Conservation (phyloP, 2,888 invertebrate genomes). For the Philereme transversata region DNA sequence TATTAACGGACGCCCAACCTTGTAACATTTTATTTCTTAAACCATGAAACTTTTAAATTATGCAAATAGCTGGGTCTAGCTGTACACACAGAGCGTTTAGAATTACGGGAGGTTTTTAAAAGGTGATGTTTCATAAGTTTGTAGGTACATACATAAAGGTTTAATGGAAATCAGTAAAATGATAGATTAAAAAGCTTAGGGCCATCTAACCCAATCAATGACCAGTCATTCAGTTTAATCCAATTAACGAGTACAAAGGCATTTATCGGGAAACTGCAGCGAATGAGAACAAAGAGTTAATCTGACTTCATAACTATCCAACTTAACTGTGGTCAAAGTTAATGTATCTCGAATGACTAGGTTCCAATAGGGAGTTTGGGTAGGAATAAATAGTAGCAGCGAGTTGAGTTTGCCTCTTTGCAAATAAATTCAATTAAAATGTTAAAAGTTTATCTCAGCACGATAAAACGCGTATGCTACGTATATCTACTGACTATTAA, state of each 20-base stretch:
- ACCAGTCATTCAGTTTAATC: constrained; percentile 51
- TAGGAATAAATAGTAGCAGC: not conserved
- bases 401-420: no score
- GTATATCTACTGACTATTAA: no score
- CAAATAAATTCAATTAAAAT: no score
- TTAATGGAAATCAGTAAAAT: not conserved
- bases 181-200: constrained; percentile 4
- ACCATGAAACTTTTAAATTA: constrained; percentile 18
- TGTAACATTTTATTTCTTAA: constrained; percentile 17
- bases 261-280: constrained; percentile 42
- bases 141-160: not conserved
- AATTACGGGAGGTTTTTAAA: not conserved
- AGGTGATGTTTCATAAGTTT: not conserved
- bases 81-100: not conserved
- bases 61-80: not conserved
- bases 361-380: not conserved
- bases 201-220: constrained; percentile 31
- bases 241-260: constrained; percentile 53
- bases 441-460: no score
- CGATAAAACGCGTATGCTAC: no score
- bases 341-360: constrained; percentile 1
- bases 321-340: constrained; percentile 8
- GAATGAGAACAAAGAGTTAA: constrained; percentile 28
- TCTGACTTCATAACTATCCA: constrained; percentile 13
- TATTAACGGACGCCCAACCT: constrained; percentile 15